Conservation (phyloP, 2,113 vertebrate species). For the Plotosus lineatus region DNA sequence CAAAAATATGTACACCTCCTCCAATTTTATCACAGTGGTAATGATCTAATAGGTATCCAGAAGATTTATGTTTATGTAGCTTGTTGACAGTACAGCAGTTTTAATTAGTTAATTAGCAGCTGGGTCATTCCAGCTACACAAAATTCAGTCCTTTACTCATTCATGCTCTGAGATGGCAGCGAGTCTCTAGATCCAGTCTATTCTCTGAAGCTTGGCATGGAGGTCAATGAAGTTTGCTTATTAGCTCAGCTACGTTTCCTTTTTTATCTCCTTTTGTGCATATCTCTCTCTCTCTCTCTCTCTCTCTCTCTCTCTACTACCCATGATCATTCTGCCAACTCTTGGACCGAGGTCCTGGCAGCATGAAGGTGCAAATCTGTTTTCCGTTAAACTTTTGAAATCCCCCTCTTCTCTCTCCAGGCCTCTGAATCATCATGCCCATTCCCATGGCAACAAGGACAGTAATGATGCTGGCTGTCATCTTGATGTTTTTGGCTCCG, state of each 20-base stretch:
- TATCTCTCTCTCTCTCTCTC: not conserved
- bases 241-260: conserved; percentile 17
- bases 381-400: conserved; percentile 8
- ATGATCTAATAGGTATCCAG: no score
- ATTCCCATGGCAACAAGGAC: conserved; percentile 56
- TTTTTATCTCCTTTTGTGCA: conserved; percentile 10
- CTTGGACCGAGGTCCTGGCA: conserved; percentile 22
- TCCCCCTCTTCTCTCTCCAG: conserved; percentile 12
- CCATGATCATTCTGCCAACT: conserved; percentile 7
- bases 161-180: not conserved
- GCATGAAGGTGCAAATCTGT: conserved; percentile 30
- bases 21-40: not conserved
- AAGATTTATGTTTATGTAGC: conserved; percentile 2
- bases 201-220: conserved; percentile 14
- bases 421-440: conserved; percentile 57
- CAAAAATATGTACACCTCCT: not conserved
- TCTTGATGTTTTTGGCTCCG: conserved; percentile 57
- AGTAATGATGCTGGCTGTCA: conserved; percentile 57
- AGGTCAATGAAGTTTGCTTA: conserved; percentile 30
- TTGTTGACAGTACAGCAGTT: conserved; percentile 20
- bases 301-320: conserved; percentile 22
- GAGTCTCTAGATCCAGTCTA: conserved; percentile 19
- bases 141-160: conserved; percentile 17
- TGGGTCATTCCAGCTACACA: conserved; percentile 1
- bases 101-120: conserved; percentile 32